These are phyloP conservation scores for Drosophila pseudoananassae DNA, from an alignment of 1,140 invertebrate species.

Conservation along the genomic window DNA sequence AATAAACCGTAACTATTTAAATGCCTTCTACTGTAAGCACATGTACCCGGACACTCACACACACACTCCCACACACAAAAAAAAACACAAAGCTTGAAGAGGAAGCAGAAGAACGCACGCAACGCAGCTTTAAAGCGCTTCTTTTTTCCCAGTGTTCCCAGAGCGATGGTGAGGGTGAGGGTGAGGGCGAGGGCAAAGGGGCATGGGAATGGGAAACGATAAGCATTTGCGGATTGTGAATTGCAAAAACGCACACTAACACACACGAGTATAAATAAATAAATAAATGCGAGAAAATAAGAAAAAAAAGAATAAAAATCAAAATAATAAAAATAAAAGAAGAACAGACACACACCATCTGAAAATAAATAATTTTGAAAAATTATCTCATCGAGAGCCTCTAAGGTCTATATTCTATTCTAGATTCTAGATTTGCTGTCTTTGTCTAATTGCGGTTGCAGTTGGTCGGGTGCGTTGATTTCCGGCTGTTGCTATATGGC, in stretches of 20 bases:
- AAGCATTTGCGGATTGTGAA: conserved; percentile 47
- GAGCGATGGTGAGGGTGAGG: conserved; percentile 7
- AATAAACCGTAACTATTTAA: not conserved
- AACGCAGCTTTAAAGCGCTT: conserved; percentile 56
- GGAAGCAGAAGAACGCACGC: conserved; percentile 54
- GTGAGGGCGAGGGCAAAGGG: not conserved
- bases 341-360: conserved; percentile 8
- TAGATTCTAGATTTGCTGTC: conserved; percentile 1
- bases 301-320: not conserved
- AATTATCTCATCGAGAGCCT: conserved; percentile 66
- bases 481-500: conserved; percentile 16
- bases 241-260: conserved; percentile 61
- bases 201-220: conserved; percentile 12
- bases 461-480: conserved; percentile 49
- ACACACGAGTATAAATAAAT: conserved; percentile 65
- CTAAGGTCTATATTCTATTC: conserved; percentile 14
- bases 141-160: not conserved
- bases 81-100: conserved; percentile 22
- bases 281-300: conserved; percentile 43
- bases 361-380: conserved; percentile 50
- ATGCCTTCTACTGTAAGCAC: not conserved
- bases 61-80: not conserved
- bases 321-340: conserved; percentile 1
- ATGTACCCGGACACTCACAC: not conserved
- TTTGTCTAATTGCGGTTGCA: conserved; percentile 30